Conservation (phyloP, 2,113 vertebrate species). For the Ctenomys sociabilis region DNA sequence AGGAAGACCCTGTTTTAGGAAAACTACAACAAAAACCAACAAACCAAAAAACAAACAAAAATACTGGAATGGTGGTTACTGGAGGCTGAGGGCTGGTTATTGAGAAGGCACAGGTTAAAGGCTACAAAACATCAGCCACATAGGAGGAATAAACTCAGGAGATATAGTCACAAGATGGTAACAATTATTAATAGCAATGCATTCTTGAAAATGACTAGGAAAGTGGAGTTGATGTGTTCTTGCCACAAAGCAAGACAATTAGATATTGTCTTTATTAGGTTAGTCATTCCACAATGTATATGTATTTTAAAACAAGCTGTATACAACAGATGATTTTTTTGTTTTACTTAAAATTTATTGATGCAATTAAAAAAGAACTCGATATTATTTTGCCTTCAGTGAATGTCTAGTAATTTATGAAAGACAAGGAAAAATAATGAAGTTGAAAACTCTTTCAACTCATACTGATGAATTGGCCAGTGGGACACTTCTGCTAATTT, state of each 20-base stretch:
- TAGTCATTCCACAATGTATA: neutral
- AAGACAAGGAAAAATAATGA: neutral
- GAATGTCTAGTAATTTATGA: neutral
- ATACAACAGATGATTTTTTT: neutral
- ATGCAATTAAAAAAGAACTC: neutral
- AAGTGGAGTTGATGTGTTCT: neutral
- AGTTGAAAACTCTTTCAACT: neutral
- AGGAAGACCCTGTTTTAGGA: neutral
- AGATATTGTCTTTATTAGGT: neutral
- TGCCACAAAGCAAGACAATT: neutral
- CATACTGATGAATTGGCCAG: constrained; percentile 12
- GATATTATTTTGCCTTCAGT: neutral
- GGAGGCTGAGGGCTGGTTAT: neutral
- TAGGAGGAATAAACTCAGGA: neutral
- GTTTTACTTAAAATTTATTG: neutral
- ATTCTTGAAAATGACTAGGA: neutral
- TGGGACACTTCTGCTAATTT: neutral
- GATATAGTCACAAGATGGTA: too few relatives aligned
- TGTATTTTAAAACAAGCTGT: neutral
- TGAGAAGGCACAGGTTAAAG: neutral
- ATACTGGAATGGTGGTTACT: neutral
- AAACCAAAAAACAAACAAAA: neutral
- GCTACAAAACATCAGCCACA: neutral
- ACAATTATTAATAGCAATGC: neutral
- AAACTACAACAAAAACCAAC: neutral